Conservation (phyloP, 2,888 invertebrate genomes). For the Agrilus cyanescens region DNA sequence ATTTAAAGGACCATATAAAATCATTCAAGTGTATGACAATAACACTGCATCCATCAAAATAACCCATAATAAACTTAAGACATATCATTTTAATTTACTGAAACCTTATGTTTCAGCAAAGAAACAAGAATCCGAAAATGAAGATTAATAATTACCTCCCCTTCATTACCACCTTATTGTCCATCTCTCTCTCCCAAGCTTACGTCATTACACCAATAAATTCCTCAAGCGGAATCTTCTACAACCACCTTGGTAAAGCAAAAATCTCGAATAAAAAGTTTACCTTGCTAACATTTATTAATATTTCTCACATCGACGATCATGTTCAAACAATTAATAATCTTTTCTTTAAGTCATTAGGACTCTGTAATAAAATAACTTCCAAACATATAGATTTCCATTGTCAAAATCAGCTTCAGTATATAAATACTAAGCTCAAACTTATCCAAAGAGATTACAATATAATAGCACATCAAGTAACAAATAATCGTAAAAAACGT, state of each 20-base stretch:
- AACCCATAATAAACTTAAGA: neutral
- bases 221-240: too few species aligned
- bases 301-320: too few species aligned
- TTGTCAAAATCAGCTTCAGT: neutral
- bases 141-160: too few species aligned
- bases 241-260: too few species aligned
- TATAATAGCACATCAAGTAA: neutral
- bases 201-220: neutral
- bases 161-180: neutral
- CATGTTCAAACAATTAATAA: too few species aligned
- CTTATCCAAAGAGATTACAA: neutral
- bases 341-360: too few species aligned
- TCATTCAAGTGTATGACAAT: constrained; percentile 5
- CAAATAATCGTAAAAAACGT: constrained; percentile 2
- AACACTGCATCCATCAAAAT: too few species aligned
- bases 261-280: neutral
- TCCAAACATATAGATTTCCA: neutral
- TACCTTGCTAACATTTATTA: neutral
- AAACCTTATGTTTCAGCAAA: too few species aligned
- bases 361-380: neutral
- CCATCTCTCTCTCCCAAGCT: neutral
- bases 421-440: neutral
- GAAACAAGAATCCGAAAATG: too few species aligned
- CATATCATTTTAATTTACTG: constrained; percentile 2
- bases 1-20: constrained; percentile 8